Conservation (phyloP, 2,113 vertebrate genomes). For the Corythaeola cristata region DNA sequence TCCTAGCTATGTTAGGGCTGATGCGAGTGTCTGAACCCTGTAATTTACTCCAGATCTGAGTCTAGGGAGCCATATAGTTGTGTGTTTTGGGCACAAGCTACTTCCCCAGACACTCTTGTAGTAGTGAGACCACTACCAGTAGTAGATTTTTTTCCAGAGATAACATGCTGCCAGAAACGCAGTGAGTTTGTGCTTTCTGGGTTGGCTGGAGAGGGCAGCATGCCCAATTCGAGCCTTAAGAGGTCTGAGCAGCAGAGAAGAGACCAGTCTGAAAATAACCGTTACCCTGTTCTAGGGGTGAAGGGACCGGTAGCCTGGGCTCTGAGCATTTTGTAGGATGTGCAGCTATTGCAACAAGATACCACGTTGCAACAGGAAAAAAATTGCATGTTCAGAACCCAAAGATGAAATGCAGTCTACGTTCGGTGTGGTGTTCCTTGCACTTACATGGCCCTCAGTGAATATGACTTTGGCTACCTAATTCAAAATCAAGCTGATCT, state of each 20-base stretch:
- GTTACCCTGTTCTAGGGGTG: neutral
- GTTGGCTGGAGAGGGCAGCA: neutral
- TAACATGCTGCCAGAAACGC: neutral
- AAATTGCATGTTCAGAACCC: neutral
- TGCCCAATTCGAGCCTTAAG: neutral
- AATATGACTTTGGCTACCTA: fast-evolving
- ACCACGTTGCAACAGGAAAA: neutral
- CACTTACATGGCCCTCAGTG: neutral
- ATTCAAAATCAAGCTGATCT: neutral
- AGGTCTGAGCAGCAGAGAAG: neutral
- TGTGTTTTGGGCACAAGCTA: neutral
- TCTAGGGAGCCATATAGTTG: neutral
- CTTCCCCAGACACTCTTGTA: neutral
- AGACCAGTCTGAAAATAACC: neutral
- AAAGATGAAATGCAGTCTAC: neutral
- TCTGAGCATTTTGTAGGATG: neutral
- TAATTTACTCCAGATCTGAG: neutral
- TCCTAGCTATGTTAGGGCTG: neutral
- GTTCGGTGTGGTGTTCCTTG: neutral
- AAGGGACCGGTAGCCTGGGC: neutral
- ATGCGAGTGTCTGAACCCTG: neutral
- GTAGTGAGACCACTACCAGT: neutral
- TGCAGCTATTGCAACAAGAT: neutral
- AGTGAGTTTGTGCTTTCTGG: neutral
- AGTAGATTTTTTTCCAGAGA: neutral